Conservation (phyloP, 2,113 vertebrate species). For the Gadus chalcogrammus region DNA sequence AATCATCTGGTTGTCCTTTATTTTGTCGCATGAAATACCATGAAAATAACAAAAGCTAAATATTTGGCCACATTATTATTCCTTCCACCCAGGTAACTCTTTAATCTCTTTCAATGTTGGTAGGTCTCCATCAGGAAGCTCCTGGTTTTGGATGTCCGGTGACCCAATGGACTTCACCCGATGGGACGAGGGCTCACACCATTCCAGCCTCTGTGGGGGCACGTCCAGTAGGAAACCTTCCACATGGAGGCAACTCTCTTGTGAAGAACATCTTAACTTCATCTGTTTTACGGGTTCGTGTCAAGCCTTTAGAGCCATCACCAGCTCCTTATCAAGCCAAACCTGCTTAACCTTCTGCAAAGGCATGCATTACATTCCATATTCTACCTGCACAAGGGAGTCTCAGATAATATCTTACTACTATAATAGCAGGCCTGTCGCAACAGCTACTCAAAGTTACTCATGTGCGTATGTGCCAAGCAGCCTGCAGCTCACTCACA, state of each 20-base stretch:
- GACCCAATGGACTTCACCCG: conserved; percentile 12
- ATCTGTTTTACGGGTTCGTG: conserved; percentile 34
- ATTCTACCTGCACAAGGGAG: no score
- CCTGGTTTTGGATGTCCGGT: conserved; percentile 45
- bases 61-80: neutral
- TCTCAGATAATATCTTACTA: no score
- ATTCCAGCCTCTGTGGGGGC: conserved; percentile 18
- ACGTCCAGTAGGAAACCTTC: conserved; percentile 1
- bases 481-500: no score
- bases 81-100: neutral
- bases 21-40: neutral
- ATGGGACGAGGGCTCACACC: neutral
- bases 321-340: no score
- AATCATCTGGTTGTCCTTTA: neutral
- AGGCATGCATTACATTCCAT: no score
- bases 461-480: no score
- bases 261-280: conserved; percentile 23
- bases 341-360: no score
- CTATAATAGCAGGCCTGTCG: no score
- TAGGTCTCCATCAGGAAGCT: no score
- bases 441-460: no score
- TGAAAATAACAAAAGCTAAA: neutral
- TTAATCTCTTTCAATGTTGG: neutral
- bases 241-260: conserved; percentile 9
- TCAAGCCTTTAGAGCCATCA: neutral